Evolutionary conservation across 2,797 vertebrate species (phyloP).

Genomic region (Danio tinwini): DNA sequence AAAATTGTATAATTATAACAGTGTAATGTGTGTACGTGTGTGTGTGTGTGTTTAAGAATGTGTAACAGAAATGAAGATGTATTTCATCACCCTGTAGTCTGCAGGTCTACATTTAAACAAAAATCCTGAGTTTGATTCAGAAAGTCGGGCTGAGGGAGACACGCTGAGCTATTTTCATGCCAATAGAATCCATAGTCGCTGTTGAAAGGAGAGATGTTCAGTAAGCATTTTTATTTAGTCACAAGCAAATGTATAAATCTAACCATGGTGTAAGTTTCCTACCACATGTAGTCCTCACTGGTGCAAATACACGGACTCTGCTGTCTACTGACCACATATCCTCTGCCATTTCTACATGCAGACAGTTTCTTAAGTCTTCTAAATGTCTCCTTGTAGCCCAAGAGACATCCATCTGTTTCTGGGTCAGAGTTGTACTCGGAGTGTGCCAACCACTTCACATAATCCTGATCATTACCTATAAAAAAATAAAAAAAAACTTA

Average conservation of each 20-base stretch:
- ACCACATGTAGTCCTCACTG: conserved; percentile 81
- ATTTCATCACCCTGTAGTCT: conserved; percentile 72
- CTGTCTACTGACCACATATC: conserved; percentile 74
- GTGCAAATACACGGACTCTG: conserved; percentile 77
- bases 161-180: conserved; percentile 77
- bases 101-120: conserved; percentile 76
- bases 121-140: conserved; percentile 70
- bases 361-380: conserved; percentile 77
- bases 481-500: neutral
- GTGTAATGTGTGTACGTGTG: neutral
- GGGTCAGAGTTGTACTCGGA: conserved; percentile 54
- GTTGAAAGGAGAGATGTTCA: conserved; percentile 42
- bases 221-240: neutral
- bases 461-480: conserved; percentile 76
- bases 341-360: conserved; percentile 79
- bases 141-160: conserved; percentile 69
- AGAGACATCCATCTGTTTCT: conserved; percentile 74
- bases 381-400: conserved; percentile 81
- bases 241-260: neutral
- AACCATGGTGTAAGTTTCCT: conserved; percentile 24
- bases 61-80: neutral
- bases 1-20: conserved; percentile 22
- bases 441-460: conserved; percentile 81
- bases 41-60: neutral
- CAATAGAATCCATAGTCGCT: conserved; percentile 82